Evolutionary conservation across 2,113 vertebrate species (phyloP), one percentile per base, ranked within the genome.

Genomic region (Pelecanoides urinatrix): DNA sequence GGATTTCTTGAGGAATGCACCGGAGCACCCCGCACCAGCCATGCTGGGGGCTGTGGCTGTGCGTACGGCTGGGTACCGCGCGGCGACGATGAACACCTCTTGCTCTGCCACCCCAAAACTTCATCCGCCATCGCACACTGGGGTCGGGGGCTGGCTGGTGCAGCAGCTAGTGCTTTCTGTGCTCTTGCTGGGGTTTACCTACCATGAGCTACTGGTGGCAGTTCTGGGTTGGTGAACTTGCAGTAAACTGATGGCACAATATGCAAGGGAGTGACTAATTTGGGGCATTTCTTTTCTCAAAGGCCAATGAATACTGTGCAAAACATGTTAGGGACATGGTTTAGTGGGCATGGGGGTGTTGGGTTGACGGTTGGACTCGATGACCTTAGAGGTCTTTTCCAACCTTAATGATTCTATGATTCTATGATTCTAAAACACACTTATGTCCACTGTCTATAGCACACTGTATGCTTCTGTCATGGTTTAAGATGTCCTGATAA

Each of bases 91-190:
- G 22, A 32, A 58, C 36, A 45, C 9, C 36, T 59, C 36, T 81
- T 52, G 38, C 8, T 44, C 70, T 74, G 45, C 22, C 68, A 67
- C 61, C 45, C 38, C 0, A 2, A 67, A 75, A 38, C 27, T 36
- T 66, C 36, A 29, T 23, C 27, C 1, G 1, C 62, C 27, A 34
- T 67, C 7, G 2, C 52, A 50, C 32, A 16, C 32, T 7, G 27
- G 70, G 11, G 58, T 59, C 1, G 1, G 18, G 21, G 36, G 26
- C n/a, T 73, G 50, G 40, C 32, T 67, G 62, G 4, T 38, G 14
- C 0, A 0, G 59, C 38, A 9, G 34, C 45, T 53, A 3, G 13
- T 47, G 25, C 55, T 52, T 53, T 45, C 78, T 0, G 1, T 61
- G 45, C 21, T 52, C 16, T 53, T n/a, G 40, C 16, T 47, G 63